Evolutionary conservation across 2,797 vertebrate genomes (phyloP).

Genomic region (Amphiprion clarkii): DNA sequence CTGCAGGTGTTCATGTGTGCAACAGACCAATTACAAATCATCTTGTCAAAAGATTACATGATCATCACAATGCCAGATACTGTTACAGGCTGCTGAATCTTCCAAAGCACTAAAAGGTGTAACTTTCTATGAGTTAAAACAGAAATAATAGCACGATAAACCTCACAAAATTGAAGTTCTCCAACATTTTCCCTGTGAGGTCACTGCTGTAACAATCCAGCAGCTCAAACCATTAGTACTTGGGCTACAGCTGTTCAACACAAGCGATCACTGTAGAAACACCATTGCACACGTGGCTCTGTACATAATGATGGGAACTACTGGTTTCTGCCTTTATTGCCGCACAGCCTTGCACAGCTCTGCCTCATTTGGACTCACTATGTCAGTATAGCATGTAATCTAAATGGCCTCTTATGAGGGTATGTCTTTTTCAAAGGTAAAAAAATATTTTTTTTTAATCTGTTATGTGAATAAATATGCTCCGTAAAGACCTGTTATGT

Average conservation of each 20-base stretch:
- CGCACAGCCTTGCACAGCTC: neutral
- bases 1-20: too few species aligned
- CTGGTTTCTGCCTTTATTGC: constrained; percentile 7
- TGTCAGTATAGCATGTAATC: neutral
- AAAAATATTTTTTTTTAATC: neutral
- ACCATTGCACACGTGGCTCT: constrained; percentile 5
- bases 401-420: neutral
- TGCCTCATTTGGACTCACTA: constrained; percentile 2
- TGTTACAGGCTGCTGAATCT: too few species aligned
- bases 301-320: constrained; percentile 6
- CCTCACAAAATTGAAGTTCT: constrained; percentile 1
- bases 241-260: constrained; percentile 14
- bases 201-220: neutral
- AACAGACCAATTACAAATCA: neutral
- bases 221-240: constrained; percentile 8
- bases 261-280: constrained; percentile 3
- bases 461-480: too few species aligned
- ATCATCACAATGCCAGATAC: neutral
- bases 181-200: neutral
- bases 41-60: neutral
- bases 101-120: too few species aligned
- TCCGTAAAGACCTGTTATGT: too few species aligned
- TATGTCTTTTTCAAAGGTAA: neutral
- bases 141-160: neutral
- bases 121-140: too few species aligned